Evolutionary conservation across 1,140 invertebrate genomes (phyloP).

Genomic region (Melipona quadrifasciata): DNA sequence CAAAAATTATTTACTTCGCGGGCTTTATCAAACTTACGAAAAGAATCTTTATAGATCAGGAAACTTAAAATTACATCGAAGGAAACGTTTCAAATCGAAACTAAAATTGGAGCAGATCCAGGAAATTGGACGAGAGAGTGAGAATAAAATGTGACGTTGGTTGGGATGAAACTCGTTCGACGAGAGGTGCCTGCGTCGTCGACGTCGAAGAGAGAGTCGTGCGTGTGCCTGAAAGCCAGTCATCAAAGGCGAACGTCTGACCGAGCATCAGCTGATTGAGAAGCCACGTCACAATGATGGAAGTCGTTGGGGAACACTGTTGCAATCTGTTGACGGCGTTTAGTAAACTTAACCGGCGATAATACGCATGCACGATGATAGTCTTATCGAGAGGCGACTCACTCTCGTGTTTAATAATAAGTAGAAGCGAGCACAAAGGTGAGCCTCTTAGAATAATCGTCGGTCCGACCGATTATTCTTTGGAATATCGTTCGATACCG

Average conservation of each 20-base stretch:
- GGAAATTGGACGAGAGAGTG: background rate
- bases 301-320: conserved; percentile 47
- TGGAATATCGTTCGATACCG: background rate
- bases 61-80: background rate
- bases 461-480: background rate
- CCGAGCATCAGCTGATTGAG: conserved; percentile 66
- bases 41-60: background rate
- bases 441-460: conserved; percentile 1
- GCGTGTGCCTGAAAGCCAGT: conserved; percentile 14
- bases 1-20: background rate
- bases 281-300: conserved; percentile 65
- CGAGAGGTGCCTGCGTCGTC: background rate
- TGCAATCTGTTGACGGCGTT: conserved; percentile 43
- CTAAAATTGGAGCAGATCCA: background rate
- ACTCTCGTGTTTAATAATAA: conserved; percentile 61
- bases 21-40: too few species aligned
- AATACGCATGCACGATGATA: conserved; percentile 7
- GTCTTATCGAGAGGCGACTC: conserved; percentile 44
- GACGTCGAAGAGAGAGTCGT: background rate
- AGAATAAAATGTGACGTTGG: background rate
- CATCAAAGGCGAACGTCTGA: conserved; percentile 22
- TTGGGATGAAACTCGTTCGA: background rate
- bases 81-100: background rate
- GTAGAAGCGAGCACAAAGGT: conserved; percentile 45
- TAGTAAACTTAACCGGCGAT: conserved; percentile 8